phyloP scores from a whole-genome alignment of 1,140 invertebrate species.

The Aleiodes sp. region DNA sequence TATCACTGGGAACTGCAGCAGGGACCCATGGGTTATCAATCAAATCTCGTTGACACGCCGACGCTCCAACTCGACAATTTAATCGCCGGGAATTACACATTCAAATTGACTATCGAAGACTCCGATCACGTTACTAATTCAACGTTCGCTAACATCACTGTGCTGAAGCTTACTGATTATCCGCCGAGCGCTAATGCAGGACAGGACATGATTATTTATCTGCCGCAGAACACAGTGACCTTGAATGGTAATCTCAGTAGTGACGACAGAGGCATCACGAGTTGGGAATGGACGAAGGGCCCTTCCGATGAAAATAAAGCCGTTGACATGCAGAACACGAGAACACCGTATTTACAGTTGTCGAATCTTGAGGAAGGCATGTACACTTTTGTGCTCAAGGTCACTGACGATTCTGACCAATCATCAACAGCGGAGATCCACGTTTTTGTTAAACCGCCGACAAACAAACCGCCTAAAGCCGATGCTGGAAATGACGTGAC shows the following conservation, averaged over 20 bases:
- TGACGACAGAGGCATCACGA: constrained; percentile 91
- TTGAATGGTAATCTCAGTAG: constrained; percentile 90
- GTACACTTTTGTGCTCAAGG: constrained; percentile 93
- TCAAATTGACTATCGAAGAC: constrained; percentile 93
- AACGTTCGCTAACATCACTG: constrained; percentile 88
- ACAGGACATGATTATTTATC: constrained; percentile 87
- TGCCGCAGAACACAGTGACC: constrained; percentile 88
- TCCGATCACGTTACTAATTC: constrained; percentile 88
- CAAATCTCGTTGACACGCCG: constrained; percentile 79
- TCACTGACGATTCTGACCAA: constrained; percentile 89
- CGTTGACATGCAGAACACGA: constrained; percentile 93
- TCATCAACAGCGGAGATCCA: constrained; percentile 86
- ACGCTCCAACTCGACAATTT: constrained; percentile 86
- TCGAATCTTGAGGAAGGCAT: constrained; percentile 92
- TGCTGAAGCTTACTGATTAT: constrained; percentile 92
- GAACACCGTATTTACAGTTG: constrained; percentile 85
- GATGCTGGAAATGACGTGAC: constrained; percentile 71
- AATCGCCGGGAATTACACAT: constrained; percentile 90
- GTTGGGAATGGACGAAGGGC: constrained; percentile 95
- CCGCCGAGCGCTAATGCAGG: constrained; percentile 95
- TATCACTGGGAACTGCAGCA: constrained; percentile 93
- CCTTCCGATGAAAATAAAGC: constrained; percentile 86
- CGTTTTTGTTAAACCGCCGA: constrained; percentile 92
- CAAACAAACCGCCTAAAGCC: constrained; percentile 82
- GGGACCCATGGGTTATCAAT: constrained; percentile 86